Evolutionary conservation across 2,797 vertebrate species (phyloP).

Genomic region (Hephaestus fuliginosus): DNA sequence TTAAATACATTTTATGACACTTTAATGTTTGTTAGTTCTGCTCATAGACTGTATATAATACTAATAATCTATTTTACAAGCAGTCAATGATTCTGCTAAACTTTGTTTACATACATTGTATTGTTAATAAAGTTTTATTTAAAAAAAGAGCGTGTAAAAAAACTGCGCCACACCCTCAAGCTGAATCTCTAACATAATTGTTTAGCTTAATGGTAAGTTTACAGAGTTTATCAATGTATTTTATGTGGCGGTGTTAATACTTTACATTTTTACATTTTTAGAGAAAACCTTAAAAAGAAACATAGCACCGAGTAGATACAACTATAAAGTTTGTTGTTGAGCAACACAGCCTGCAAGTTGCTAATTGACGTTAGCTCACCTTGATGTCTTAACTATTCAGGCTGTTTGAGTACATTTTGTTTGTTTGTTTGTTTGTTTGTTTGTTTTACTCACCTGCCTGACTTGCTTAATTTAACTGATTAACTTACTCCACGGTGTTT

Average conservation of each 20-base stretch:
- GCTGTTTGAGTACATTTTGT: not conserved
- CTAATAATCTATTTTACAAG: no score
- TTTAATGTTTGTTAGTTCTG: no score
- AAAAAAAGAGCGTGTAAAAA: not conserved
- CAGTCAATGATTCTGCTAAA: no score
- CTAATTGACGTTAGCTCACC: not conserved
- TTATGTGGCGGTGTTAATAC: not conserved
- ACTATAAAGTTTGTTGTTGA: not conserved
- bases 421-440: no score
- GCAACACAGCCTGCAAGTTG: not conserved
- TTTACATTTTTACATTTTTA: not conserved
- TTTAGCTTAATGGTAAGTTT: not conserved
- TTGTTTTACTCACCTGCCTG: no score
- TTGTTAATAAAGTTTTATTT: constrained; percentile 60
- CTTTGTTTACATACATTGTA: not conserved
- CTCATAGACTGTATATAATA: no score
- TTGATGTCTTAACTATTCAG: not conserved
- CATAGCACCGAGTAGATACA: not conserved
- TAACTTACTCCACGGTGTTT: not conserved
- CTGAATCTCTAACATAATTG: no score
- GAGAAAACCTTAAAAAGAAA: not conserved
- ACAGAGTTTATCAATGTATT: rapidly evolving
- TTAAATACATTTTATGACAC: no score
- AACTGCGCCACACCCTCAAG: not conserved
- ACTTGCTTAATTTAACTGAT: no score